Percentiles rank a stretch among this genome's conserved stretches.
Evolutionary conservation across 2,797 vertebrate genomes (phyloP).

Genomic region (Pseudochromis fuscus): DNA sequence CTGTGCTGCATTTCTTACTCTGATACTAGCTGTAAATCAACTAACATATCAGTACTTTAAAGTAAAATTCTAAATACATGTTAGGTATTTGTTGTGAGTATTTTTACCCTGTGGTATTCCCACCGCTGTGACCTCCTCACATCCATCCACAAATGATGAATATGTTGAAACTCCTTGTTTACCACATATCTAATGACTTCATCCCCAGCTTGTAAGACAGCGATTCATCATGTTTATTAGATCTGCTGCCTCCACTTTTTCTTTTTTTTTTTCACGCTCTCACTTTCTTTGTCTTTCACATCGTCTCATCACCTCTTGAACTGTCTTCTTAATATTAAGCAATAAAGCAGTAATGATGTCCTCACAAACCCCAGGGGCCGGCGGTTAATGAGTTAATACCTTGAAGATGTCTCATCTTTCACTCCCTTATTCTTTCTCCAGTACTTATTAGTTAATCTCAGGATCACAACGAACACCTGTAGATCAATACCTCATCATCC

Average conservation of each 20-base stretch:
- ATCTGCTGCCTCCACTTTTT: slow-evolving; percentile 25
- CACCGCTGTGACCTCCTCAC: neutral
- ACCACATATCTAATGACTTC: slow-evolving; percentile 37
- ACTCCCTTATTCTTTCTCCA: slow-evolving; percentile 1
- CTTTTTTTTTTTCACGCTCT: slow-evolving; percentile 3
- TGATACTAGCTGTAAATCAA: too few relatives aligned
- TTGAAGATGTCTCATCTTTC: neutral
- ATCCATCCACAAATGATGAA: slow-evolving; percentile 32
- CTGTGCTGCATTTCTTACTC: too few relatives aligned
- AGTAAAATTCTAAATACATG: neutral
- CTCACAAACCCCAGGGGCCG: slow-evolving; percentile 7
- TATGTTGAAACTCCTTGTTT: slow-evolving; percentile 39
- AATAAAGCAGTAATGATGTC: slow-evolving; percentile 24
- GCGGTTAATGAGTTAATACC: slow-evolving; percentile 1
- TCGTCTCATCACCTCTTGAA: slow-evolving; percentile 25
- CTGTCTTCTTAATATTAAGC: slow-evolving; percentile 9
- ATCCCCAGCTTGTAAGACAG: slow-evolving; percentile 26
- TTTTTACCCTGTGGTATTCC: neutral
- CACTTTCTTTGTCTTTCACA: slow-evolving; percentile 6
- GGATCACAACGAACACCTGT: slow-evolving; percentile 19
- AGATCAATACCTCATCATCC: slow-evolving; percentile 17
- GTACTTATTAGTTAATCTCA: slow-evolving; percentile 30
- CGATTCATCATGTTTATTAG: slow-evolving; percentile 52
- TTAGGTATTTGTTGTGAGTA: neutral
- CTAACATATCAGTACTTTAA: neutral